Base-by-base conservation (phyloP, 2,888 invertebrate genomes). In the Eupsilia transversa region DNA sequence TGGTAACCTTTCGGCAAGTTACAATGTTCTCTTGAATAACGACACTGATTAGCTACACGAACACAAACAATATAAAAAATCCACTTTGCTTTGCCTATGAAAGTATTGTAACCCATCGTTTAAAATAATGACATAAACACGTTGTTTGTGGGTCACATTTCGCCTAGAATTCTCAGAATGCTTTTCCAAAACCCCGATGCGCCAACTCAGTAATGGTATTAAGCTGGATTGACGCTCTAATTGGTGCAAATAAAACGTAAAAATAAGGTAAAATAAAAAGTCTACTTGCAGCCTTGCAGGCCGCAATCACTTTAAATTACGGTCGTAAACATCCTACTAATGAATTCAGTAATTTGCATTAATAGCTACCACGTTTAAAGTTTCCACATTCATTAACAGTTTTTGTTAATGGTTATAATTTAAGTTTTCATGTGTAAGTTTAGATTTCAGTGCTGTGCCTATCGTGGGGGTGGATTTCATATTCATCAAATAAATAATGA, bases 261-360 rank as follows among this genome's bases (percentile, higher is more conserved):
- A 65, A 60, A 77, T 35, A 43, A n/a, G 17, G 1, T 0, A 41
- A 66, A 49, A 49, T 33, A 61, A 43, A 60, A 65, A 56, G 14
- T 14, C 0, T 38, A 23, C 23, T 33, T 73, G 79, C 66, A 83
- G 41, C 20, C 70, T 75, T 75, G 79, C 75, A 69, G 59, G 57
- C 38, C 33, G 49, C 70, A 82, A 78, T 82, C 65, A 60, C 60
- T 61, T 57, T 69, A 57, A 70, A 82, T 65, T 38, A 56, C 33
- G n/a, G 33, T 17, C 59, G 72, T 81, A 78, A 76, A 72, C 41
- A 72, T 66, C 38, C 27, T 46, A 35, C 54, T 76, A 79, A 77
- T 82, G 70, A 74, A 82, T 82, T 79, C 77, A 41, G 74, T 56
- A 70, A 79, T 76, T 74, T 60, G 41, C 72, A 71, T 73, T 70